Evolutionary conservation across 2,797 vertebrate species (phyloP), one percentile per base, ranked within the genome.

Genomic region (Darevskia nairensis): DNA sequence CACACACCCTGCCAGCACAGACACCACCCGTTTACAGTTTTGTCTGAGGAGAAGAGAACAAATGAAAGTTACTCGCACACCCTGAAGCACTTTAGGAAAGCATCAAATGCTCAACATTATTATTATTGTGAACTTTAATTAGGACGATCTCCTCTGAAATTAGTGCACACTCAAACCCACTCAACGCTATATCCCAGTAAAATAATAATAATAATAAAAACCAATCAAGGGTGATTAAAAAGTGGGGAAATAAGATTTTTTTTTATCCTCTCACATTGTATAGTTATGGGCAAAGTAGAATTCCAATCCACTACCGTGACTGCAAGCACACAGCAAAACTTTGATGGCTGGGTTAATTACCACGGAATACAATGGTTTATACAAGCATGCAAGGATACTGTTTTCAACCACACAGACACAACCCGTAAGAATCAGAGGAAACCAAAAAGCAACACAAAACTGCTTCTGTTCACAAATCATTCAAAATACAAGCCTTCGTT

Each of bases 121-220:
- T 32, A n/a, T 61, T 32, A n/a, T 61, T 80, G 32, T 25, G 27
- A 61, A 80, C 8, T 75, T 80, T 80, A 64, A 75, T 72, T 46
- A 64, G 50, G 7, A 72, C 72, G 66, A 17, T 32, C 13, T 80
- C 50, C 29, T 41, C 69, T 74, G 15, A 75, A 13, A 66, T 50
- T 50, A 71, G 39, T 64, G 29, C 15, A 13, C 84, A 64, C 55
- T 80, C 82, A 89, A 89, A 55, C 64, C 69, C 35, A 85, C 35
- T 23, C 41, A 55, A 44, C 32, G 9, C 32, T 80, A 32, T 84
- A 27, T 41, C 8, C 23, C 11, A 64, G 50, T 64, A 80, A 89
- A 69, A 32, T 6, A 89, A 69, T 4, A 15, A 50, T 80, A 15
- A 75, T 3, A 27, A 85, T n/a, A 44, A 23, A 29, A 23, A 76